Base-by-base conservation (phyloP, 1,140 invertebrate species). In the Drosophila teissieri region DNA sequence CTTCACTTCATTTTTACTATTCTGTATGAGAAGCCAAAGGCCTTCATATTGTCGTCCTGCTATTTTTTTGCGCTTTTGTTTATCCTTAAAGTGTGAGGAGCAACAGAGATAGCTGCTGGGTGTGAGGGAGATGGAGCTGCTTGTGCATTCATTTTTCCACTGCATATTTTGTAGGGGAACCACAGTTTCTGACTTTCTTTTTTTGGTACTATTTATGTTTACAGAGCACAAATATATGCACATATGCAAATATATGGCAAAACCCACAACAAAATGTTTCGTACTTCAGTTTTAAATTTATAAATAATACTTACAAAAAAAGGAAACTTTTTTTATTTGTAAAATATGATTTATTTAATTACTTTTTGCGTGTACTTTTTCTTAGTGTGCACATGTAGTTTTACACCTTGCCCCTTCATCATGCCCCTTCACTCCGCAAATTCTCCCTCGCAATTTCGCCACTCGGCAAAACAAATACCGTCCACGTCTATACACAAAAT, bases 401-500 rank as follows among this genome's bases (percentile, higher is more conserved):
- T 27, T 54, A 12, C 63, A 31, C 42, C 3, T n/a, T 12, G 42
- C 14, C 42, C 12, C 15, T 11, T 4, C 12, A 12, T n/a, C 8
- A 12, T 3, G 10, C 15, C n/a, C 19, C 31, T 37, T 42, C 34
- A 10, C 42, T 53, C 51, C 37, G 22, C 39, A 36, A 67, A 46
- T 63, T 48, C 48, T 39, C 31, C 31, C 37, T 49, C 42, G 56
- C 68, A 52, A 44, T 62, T 40, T 54, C 80, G 40, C 56, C 65
- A 80, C 78, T 80, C 15, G 73, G 78, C 34, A 77, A 86, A 86
- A 86, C 83, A 86, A 88, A 88, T 89, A 89, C 39, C 80, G 84
- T 89, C 67, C 84, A 82, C 77, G 85, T 89, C 84, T 84, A 83
- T 89, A 89, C 80, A 90, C 85, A 89, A 89, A 89, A 90, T 89